Evolutionary conservation across 2,797 vertebrate species (phyloP).

Genomic region (Choloepus didactylus): DNA sequence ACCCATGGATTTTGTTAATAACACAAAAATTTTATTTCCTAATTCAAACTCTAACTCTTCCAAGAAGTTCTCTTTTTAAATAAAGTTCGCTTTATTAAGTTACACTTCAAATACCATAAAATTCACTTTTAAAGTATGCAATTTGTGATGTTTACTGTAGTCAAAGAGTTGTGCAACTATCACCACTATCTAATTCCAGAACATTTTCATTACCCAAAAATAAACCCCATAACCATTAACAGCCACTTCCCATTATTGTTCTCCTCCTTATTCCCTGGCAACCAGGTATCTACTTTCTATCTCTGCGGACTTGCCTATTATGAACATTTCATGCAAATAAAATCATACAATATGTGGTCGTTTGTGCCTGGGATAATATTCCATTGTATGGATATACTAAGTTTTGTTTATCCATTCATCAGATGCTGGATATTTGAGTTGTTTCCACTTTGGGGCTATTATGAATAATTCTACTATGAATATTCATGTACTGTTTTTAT

Average conservation of each 20-base stretch:
- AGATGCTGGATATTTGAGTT: neutral
- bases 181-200: too few relatives aligned
- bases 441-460: neutral
- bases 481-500: neutral
- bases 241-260: neutral
- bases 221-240: neutral
- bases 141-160: neutral
- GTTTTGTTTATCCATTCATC: too few relatives aligned
- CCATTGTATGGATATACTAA: too few relatives aligned
- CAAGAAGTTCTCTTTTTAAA: slow-evolving; percentile 90
- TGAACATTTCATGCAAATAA: neutral
- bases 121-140: neutral
- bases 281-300: neutral
- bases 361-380: neutral
- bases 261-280: neutral
- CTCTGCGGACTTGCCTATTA: neutral
- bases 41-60: slow-evolving; percentile 94
- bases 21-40: slow-evolving; percentile 93
- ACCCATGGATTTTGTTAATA: slow-evolving; percentile 89
- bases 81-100: neutral
- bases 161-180: too few relatives aligned
- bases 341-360: too few relatives aligned
- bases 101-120: neutral
- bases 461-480: neutral
- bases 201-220: neutral